Conservation (phyloP, 2,113 vertebrate genomes). For the Podocnemis expansa region DNA sequence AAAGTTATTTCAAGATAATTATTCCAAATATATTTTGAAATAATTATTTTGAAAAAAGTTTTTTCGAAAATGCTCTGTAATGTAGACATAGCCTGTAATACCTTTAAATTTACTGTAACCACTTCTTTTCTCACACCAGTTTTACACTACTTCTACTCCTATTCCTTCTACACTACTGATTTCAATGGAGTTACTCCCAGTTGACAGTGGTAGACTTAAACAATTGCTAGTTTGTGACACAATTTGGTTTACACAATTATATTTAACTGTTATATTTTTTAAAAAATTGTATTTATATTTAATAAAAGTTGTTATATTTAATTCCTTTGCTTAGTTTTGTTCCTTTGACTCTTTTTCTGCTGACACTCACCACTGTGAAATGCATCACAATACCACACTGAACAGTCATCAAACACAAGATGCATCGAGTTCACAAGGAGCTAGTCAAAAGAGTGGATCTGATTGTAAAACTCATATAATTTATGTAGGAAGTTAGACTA, state of each 20-base stretch:
- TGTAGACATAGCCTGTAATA: no score
- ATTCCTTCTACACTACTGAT: no score
- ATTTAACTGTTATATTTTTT: no score
- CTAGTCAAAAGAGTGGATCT: not conserved
- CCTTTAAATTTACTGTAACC: not conserved
- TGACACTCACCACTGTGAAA: not conserved
- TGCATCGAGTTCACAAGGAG: not conserved
- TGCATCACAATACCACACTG: not conserved
- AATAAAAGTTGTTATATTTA: not conserved
- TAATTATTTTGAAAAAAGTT: no score
- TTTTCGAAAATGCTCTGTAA: no score
- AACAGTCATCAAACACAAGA: not conserved
- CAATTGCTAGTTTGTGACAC: not conserved
- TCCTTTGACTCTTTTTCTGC: not conserved
- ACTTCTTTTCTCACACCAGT: not conserved
- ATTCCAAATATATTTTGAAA: no score
- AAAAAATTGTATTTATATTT: no score
- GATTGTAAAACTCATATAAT: not conserved
- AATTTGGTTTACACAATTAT: not conserved
- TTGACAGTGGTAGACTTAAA: not conserved
- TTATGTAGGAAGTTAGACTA: conserved; percentile 8
- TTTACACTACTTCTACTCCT: no score
- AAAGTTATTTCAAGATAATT: no score
- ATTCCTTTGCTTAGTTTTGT: not conserved
- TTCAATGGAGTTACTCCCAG: not conserved